Evolutionary conservation across 2,113 vertebrate genomes (phyloP), one percentile per base, ranked within the genome.

Genomic region (Sturnira hondurensis): DNA sequence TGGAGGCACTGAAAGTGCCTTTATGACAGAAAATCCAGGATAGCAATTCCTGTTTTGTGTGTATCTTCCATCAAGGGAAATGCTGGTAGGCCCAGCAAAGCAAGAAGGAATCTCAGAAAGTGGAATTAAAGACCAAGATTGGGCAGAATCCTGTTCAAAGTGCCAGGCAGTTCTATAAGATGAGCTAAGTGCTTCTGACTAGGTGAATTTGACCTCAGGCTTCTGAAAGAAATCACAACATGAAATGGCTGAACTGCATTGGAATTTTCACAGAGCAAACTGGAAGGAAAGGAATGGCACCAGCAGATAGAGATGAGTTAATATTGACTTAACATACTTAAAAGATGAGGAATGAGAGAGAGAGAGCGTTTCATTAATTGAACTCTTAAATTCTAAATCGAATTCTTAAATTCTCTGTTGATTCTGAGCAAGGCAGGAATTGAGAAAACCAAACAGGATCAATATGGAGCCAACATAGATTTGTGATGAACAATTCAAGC

Each of bases 401-500:
- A 93, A 91, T 38, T 84, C 74, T 68, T 56, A 54, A 84, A 93
- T 65, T 73, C 84, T 97, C 19, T 95, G 96, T 97, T 95, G 92
- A 96, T 93, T 93, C 87, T 95, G 58, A 81, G 83, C 45, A 97
- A 87, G 36, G 65, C 52, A 93, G 52, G 52, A 95, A 78, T 54
- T 87, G 71, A 92, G 83, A 96, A 94, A 96, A 94, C 91, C 91
- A 95, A 89, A 96, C 6, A 43, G 24, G 74, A 87, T 88, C 80
- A 33, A 28, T 78, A 78, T 74, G 47, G 78, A 93, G 89, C 73
- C 89, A 78, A 24, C 50, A 78, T 22, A 96, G 89, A 95, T 92
- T 86, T 93, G 92, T 84, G 84, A 92, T 76, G 87, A 97, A 92
- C 86, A 89, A 89, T 86, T 89, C 86, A 91, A 97, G 86, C 54